Evolutionary conservation across 1,140 invertebrate genomes (phyloP).

Genomic region (Orius insidiosus): DNA sequence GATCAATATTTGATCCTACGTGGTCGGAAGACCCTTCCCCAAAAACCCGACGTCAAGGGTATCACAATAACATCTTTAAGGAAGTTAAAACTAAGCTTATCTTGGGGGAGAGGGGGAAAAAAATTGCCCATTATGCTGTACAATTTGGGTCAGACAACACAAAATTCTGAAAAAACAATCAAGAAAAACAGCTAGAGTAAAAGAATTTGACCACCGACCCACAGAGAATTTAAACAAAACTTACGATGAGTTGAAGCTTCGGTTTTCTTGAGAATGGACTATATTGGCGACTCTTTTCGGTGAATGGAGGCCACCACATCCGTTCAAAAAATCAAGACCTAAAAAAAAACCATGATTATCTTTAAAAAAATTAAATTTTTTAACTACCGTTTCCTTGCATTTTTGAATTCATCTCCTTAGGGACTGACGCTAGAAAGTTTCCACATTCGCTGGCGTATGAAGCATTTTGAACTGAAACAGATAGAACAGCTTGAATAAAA

Average conservation of each 20-base stretch:
- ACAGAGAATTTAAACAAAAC: no score
- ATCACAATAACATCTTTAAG: no score
- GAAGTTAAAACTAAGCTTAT: no score
- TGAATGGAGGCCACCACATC: conserved; percentile 6
- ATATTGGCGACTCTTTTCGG: conserved; percentile 9
- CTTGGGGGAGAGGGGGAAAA: no score
- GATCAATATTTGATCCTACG: no score
- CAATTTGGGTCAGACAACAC: no score
- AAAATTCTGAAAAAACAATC: no score
- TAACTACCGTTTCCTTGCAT: conserved; percentile 8
- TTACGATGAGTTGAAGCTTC: neutral
- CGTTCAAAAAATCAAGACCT: conserved; percentile 9
- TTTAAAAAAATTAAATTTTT: neutral
- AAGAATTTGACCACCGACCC: no score
- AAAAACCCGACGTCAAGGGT: no score
- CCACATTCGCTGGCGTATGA: conserved; percentile 10
- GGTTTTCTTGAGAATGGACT: conserved; percentile 6
- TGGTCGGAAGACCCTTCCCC: no score
- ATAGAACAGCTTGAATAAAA: neutral
- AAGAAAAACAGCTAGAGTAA: no score
- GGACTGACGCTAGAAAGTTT: conserved; percentile 4
- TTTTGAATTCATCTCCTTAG: conserved; percentile 1
- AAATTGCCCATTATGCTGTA: no score
- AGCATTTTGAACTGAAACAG: conserved; percentile 2
- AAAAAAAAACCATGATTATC: neutral